phyloP scores from a whole-genome alignment of 2,797 vertebrate genomes.

The Gobio occitaniae region DNA sequence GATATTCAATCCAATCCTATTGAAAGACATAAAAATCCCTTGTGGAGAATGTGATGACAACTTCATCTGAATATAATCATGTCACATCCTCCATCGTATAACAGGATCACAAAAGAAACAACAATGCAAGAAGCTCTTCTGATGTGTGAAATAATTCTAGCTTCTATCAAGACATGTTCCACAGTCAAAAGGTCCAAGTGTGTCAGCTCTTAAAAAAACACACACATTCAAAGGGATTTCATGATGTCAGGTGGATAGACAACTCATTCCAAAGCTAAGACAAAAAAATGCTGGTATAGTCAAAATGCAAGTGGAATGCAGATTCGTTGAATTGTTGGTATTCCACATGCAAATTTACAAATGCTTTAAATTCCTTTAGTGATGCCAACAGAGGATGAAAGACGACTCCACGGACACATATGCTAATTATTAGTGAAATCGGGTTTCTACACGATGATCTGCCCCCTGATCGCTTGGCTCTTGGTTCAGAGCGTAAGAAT shows the following conservation, averaged over 20 bases:
- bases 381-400: not conserved
- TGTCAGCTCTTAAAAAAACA: not conserved
- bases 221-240: not conserved
- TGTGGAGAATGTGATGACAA: slow-evolving; percentile 22
- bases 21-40: slow-evolving; percentile 7
- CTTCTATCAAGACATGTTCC: not conserved
- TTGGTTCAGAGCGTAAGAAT: not conserved
- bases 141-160: slow-evolving; percentile 14
- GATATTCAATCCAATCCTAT: not conserved
- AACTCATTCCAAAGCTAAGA: not conserved
- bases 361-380: not conserved
- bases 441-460: not conserved
- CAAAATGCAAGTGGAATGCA: not conserved
- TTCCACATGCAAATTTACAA: not conserved
- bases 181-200: slow-evolving; percentile 8
- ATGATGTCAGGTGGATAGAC: not conserved
- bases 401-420: not conserved
- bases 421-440: not conserved
- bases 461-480: not conserved
- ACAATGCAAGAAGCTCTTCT: slow-evolving; percentile 9
- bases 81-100: not conserved
- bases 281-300: not conserved
- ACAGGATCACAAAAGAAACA: slow-evolving; percentile 11
- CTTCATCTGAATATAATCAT: slow-evolving; percentile 25
- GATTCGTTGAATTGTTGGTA: not conserved